These are phyloP conservation scores for Cheilosia scutellata DNA, from an alignment of 2,888 invertebrate species.

Conservation along the genomic window DNA sequence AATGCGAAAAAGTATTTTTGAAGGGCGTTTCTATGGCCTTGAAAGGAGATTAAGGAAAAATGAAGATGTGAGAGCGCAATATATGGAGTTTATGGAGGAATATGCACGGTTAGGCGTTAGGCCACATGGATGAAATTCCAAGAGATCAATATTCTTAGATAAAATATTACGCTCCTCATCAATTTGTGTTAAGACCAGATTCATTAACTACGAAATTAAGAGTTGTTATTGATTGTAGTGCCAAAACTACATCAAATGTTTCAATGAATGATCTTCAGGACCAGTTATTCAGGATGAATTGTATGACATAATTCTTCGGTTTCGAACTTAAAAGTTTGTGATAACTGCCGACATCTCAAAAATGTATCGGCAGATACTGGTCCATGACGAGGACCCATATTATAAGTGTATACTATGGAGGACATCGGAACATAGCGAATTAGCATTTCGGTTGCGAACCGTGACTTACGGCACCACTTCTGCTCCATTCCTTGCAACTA, in stretches of 20 bases:
- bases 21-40: background rate
- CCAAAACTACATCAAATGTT: conserved; percentile 43
- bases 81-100: conserved; percentile 18
- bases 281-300: conserved; percentile 56
- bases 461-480: too few relatives aligned
- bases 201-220: conserved; percentile 46
- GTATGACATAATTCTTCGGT: conserved; percentile 54
- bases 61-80: background rate
- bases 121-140: conserved; percentile 43
- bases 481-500: too few relatives aligned
- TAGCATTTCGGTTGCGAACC: background rate
- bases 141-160: background rate
- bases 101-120: conserved; percentile 9
- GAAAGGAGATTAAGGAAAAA: conserved; percentile 9
- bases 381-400: conserved; percentile 42
- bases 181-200: conserved; percentile 9
- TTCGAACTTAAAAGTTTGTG: conserved; percentile 55
- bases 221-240: conserved; percentile 42
- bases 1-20: conserved; percentile 9
- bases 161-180: conserved; percentile 8
- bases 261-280: conserved; percentile 60
- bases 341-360: conserved; percentile 66
- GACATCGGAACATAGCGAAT: too few relatives aligned
- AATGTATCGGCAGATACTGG: conserved; percentile 73
- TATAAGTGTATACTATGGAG: too few relatives aligned